These are phyloP conservation scores for Pseudorasbora parva DNA, from an alignment of 2,113 vertebrate genomes.

Conservation along the genomic window DNA sequence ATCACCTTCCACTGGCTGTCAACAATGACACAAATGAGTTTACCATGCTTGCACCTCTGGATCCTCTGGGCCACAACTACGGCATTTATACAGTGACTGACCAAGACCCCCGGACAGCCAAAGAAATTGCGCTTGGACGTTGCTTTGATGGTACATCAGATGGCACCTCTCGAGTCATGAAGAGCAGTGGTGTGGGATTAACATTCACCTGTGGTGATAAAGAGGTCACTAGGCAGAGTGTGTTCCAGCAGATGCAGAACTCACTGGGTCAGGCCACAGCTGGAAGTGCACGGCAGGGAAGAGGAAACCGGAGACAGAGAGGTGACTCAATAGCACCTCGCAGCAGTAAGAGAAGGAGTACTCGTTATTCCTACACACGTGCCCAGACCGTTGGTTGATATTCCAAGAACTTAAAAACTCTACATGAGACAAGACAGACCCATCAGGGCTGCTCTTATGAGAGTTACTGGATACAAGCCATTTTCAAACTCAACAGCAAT, in stretches of 20 bases:
- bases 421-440: background rate
- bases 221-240: conserved; percentile 79
- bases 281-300: conserved; percentile 69
- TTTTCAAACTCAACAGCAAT: background rate
- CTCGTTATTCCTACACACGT: conserved; percentile 64
- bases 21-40: conserved; percentile 96
- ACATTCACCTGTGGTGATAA: conserved; percentile 88
- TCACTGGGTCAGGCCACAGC: conserved; percentile 65
- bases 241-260: conserved; percentile 85
- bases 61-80: conserved; percentile 95
- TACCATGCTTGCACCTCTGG: conserved; percentile 95
- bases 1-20: conserved; percentile 91
- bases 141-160: conserved; percentile 96
- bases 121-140: conserved; percentile 93
- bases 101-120: conserved; percentile 91
- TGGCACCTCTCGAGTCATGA: conserved; percentile 91
- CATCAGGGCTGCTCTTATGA: background rate
- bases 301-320: conserved; percentile 66
- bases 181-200: conserved; percentile 86
- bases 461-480: background rate
- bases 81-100: conserved; percentile 98
- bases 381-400: conserved; percentile 60
- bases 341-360: conserved; percentile 69
- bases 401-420: conserved; percentile 28
- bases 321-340: conserved; percentile 51